Evolutionary conservation across 2,888 invertebrate species (phyloP), one percentile per base, ranked within the genome.

Genomic region (Baronia brevicornis): DNA sequence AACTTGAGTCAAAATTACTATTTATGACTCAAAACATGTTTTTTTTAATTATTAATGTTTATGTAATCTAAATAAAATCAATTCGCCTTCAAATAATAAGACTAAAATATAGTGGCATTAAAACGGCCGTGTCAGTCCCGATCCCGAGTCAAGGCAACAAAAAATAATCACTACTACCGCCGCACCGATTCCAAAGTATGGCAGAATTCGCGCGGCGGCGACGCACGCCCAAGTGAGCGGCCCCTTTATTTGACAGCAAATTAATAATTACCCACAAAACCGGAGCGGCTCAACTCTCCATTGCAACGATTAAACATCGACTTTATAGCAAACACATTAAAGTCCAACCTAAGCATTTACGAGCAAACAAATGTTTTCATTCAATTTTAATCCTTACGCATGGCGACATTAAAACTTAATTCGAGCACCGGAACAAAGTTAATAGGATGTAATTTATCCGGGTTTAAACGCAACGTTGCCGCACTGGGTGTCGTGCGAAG

Each of bases 241-340:
- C 84, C 82, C 79, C 80, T 82, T 82, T 82, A 84, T 82, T 82
- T 84, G 82, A 84, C 84, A 82, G 84, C 79, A 80, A 84, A 82
- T 82, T 82, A 84, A 84, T 84, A 82, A 80, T 70, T 66, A 58
- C 60, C 54, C 51, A 50, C 61, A 55, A 53, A 56, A 74, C 65
- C 60, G 65, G 56, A 80, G 77, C 66, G 74, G 58, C 73, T 51
- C 61, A 80, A 71, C 67, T 52, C 57, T 51, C 60, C 50, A 47
- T 52, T 45, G 44, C 52, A 50, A 56, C 66, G 58, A 60, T 57
- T 58, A 51, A 75, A 78, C 60, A 42, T 68, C 59, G 67, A 70
- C 82, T 78, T 67, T 82, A 77, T 69, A 61, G 55, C 60, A 46
- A 51, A 52, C 59, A 55, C 53, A 44, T 60, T 71, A 79, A 72